A percentile compares a stretch with the other conserved stretches of the same genome.
Evolutionary conservation across 2,113 vertebrate genomes (phyloP).

Genomic region (Sylvia atricapilla): DNA sequence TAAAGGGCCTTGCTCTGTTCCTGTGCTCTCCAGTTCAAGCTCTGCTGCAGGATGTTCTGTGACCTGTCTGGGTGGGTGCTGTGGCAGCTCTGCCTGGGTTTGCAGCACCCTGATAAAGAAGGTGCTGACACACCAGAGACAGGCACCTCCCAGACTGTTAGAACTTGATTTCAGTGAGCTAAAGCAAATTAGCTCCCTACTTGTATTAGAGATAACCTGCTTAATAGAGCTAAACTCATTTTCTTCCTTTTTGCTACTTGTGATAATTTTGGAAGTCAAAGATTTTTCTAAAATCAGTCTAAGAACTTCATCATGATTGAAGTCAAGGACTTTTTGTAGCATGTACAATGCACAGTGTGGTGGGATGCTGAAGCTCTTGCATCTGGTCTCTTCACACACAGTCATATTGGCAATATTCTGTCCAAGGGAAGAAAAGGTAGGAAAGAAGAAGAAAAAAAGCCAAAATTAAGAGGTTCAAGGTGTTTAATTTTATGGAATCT

Average conservation of each 20-base stretch:
- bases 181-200: background rate
- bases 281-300: background rate
- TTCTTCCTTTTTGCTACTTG: background rate
- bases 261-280: background rate
- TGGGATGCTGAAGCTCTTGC: background rate
- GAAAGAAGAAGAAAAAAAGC: background rate
- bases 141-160: background rate
- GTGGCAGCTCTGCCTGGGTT: background rate
- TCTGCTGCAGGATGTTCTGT: background rate
- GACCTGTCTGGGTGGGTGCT: background rate
- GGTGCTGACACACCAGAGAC: background rate
- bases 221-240: background rate
- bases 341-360: accelerated
- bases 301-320: background rate
- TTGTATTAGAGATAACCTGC: background rate
- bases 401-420: no score
- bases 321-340: background rate
- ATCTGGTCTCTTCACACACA: background rate
- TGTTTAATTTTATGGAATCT: background rate
- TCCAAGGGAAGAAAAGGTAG: background rate
- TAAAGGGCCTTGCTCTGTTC: background rate
- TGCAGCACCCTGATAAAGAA: background rate
- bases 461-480: background rate
- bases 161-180: background rate
- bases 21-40: background rate